Base-by-base conservation (phyloP, 2,888 invertebrate species). In the Frankliniella fusca region DNA sequence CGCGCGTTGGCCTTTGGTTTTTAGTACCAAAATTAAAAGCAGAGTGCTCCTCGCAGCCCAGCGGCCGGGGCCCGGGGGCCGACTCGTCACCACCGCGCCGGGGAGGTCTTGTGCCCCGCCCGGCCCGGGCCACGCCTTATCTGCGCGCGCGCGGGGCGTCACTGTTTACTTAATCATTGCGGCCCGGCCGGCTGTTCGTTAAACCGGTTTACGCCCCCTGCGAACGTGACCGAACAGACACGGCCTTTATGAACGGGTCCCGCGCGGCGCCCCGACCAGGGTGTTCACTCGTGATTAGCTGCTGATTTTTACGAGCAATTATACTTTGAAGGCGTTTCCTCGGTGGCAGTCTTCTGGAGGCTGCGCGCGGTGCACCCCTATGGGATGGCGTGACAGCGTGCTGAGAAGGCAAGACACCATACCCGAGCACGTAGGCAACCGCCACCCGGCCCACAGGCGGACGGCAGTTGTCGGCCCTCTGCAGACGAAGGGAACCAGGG, bases 281-380 rank as follows among this genome's bases (percentile, higher is more conserved):
- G 70, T 12, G 70, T 27, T 76, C 27, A 27, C 27, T 76, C 70
- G 70, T 76, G 70, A 76, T 23, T 76, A 23, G 70, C 27, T 23
- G 70, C 70, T 76, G 70, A 76, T 76, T 76, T 76, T 76, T 76
- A 76, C 70, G 27, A 8, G 70, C 70, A 76, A 76, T 76, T 76
- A 76, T 27, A 76, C 23, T 38, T 38, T 38, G 38, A 5, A 38
- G 38, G 38, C 38, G 38, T 5, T 38, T 38, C 3, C 38, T 38
- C 38, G 3, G 38, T 38, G 38, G 38, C n/a, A n/a, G n/a, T 3
- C 38, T 2, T 38, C 38, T 2, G 38, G 38, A 38, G 38, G 38
- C 38, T 38, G 38, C 38, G 38, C 38, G 38, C 3, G 38, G 38
- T 5, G 38, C 38, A 5, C 38, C 38, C 3, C 38, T 38, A 5